phyloP scores from a whole-genome alignment of 2,113 vertebrate genomes.

The Genyomyrus donnyi region DNA sequence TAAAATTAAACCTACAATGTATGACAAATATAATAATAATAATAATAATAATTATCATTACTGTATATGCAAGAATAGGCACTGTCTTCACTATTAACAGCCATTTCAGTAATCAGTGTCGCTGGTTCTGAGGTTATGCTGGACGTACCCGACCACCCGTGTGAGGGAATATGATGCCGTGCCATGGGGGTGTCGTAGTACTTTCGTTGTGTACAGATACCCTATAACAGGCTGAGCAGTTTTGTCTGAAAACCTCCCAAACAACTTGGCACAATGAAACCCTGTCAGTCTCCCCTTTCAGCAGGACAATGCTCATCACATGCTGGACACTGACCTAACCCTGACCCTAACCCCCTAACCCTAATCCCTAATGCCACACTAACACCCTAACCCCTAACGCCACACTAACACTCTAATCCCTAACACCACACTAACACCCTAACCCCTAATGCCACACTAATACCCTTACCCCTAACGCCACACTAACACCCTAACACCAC shows the following conservation, averaged over 20 bases:
- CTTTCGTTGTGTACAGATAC: neutral
- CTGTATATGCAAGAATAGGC: neutral
- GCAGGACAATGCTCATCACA: neutral
- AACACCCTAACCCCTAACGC: neutral
- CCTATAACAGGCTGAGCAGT: neutral
- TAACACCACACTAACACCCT: too few relatives aligned
- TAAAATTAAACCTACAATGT: neutral
- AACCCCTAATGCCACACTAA: too few relatives aligned
- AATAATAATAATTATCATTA: neutral
- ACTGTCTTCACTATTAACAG: neutral
- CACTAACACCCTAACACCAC: neutral
- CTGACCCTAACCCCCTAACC: too few relatives aligned
- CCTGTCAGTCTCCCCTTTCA: neutral
- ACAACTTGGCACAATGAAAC: neutral
- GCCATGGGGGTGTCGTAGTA: neutral
- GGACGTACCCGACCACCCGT: neutral
- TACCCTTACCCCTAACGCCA: too few relatives aligned
- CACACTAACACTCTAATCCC: too few relatives aligned
- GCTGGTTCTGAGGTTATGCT: neutral
- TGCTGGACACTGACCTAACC: neutral
- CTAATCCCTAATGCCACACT: too few relatives aligned
- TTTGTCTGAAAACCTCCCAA: neutral
- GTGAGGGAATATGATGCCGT: neutral
- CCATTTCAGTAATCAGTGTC: neutral
- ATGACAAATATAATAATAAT: neutral